These are phyloP conservation scores for Physella acuta DNA, from an alignment of 1,140 invertebrate genomes.

Conservation along the genomic window DNA sequence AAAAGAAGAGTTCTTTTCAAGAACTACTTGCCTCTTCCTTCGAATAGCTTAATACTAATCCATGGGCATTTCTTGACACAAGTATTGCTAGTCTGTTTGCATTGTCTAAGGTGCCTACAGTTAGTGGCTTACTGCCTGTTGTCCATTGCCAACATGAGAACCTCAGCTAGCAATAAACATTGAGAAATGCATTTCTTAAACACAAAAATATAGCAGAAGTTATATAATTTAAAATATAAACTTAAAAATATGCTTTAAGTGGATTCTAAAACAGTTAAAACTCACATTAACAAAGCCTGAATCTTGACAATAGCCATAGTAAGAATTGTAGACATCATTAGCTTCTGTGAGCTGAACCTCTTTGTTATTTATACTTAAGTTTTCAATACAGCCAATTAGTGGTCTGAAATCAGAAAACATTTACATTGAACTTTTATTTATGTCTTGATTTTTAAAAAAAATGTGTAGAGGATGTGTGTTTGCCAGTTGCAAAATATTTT, in stretches of 20 bases:
- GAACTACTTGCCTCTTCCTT: constrained; percentile 18
- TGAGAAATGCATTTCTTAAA: too few species aligned
- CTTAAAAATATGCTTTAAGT: not conserved
- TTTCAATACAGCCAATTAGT: constrained; percentile 7
- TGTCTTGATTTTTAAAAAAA: too few species aligned
- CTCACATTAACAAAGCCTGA: not conserved
- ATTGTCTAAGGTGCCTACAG: constrained; percentile 10
- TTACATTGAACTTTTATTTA: not conserved
- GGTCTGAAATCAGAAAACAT: constrained; percentile 13
- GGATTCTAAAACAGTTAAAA: too few species aligned
- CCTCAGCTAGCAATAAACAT: constrained; percentile 2
- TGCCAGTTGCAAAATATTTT: not conserved
- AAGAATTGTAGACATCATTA: constrained; percentile 4
- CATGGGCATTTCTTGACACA: not conserved
- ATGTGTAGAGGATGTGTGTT: not conserved
- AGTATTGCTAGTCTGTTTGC: constrained; percentile 7
- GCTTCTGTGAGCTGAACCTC: constrained; percentile 1
- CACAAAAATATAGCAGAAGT: not conserved
- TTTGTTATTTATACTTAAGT: not conserved
- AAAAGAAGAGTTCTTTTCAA: too few species aligned
- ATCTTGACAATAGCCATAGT: not conserved
- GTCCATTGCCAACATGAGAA: constrained; percentile 9
- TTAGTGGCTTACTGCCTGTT: not conserved
- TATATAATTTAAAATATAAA: not conserved
- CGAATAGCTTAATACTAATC: not conserved